Conservation (phyloP, 2,113 vertebrate genomes). For the Andinoacara biseriatus region DNA sequence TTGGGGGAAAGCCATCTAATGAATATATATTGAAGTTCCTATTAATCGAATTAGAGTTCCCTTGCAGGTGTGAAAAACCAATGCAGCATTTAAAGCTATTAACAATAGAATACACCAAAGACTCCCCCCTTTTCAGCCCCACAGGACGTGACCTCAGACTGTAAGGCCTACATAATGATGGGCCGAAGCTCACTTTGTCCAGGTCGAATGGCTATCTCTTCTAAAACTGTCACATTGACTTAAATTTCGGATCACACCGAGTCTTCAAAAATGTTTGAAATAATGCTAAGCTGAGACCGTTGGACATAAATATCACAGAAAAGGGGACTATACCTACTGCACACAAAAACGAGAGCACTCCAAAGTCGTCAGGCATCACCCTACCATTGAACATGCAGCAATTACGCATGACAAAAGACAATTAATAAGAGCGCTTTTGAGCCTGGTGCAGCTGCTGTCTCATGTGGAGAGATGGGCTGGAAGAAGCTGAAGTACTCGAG, state of each 20-base stretch:
- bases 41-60: slow-evolving; percentile 95
- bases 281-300: neutral
- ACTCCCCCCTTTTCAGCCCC: slow-evolving; percentile 63
- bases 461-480: slow-evolving; percentile 86
- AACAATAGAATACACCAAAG: slow-evolving; percentile 85
- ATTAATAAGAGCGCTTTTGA: slow-evolving; percentile 95
- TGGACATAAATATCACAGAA: neutral
- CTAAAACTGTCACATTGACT: neutral
- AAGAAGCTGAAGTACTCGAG: slow-evolving; percentile 85
- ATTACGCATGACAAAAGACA: slow-evolving; percentile 98
- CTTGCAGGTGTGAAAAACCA: slow-evolving; percentile 92
- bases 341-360: slow-evolving; percentile 60
- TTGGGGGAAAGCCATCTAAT: slow-evolving; percentile 91
- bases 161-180: slow-evolving; percentile 33
- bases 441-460: slow-evolving; percentile 92
- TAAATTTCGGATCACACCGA: neutral
- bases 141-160: slow-evolving; percentile 77
- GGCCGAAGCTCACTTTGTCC: slow-evolving; percentile 18
- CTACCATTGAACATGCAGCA: slow-evolving; percentile 84
- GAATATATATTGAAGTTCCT: slow-evolving; percentile 94
- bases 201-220: neutral
- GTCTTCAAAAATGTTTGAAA: neutral
- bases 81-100: slow-evolving; percentile 81
- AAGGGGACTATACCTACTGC: slow-evolving; percentile 9
- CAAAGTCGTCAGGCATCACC: slow-evolving; percentile 80